Evolutionary conservation across 2,797 vertebrate genomes (phyloP), one percentile per base, ranked within the genome.

Genomic region (Protonibea diacanthus): DNA sequence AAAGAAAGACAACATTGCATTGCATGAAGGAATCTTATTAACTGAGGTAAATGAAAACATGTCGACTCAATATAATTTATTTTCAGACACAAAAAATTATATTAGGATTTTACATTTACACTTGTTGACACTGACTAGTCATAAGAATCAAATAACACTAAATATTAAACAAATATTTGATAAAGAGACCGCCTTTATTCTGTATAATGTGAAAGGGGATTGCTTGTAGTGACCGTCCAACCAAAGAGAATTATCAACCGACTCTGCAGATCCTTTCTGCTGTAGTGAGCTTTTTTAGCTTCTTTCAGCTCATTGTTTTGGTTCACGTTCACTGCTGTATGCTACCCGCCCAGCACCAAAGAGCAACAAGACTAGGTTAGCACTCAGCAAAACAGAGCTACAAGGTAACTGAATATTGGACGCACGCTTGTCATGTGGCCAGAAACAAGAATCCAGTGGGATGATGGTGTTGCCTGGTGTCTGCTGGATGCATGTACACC

Each of bases 41-140:
- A 74, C 14, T 12, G 21, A 40, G n/a, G 56, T 27, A 15, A 65
- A 42, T n/a, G 8, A 45, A 56, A 55, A 51, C 2, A 61, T 33
- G 40, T 8, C 3, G 15, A 38, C 51, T 51, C 52, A 38, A 7
- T 61, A 13, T 21, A 15, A 44, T 76, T 68, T 60, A 52, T 58
- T 53, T 55, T 58, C 3, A 70, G 66, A 55, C 3, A n/a, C 53
- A 20, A 64, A 73, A 62, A 68, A 52, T 6, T 21, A 49, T 40
- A n/a, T 27, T 64, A 38, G 38, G 58, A 49, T 66, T 52, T 69
- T 42, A 25, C n/a, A 47, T 44, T 45, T 25, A 29, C 47, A 11
- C 9, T 29, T 33, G 23, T 14, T 33, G 47, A 64, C 20, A 63
- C 15, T 20, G 42, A 63, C 18, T 23, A 5, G n/a, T 25, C 4